phyloP scores from a whole-genome alignment of 2,113 vertebrate species.

The Tonatia bakeri region DNA sequence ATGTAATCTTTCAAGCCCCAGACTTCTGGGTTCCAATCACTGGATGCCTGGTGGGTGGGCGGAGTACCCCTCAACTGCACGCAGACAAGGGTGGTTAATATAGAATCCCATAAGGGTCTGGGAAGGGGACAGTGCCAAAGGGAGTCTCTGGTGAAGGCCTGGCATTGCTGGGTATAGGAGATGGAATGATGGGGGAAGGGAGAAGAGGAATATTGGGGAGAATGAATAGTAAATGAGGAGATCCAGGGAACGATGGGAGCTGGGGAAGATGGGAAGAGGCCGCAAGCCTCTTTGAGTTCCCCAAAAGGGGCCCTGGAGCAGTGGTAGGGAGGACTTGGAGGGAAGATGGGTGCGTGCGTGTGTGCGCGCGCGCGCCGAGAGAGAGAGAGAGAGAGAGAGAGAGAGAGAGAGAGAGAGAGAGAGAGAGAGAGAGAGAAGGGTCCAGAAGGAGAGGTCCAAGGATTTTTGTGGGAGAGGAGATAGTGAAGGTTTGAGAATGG shows the following conservation, averaged over 20 bases:
- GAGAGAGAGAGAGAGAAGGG: too few species aligned
- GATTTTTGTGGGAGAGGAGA: neutral
- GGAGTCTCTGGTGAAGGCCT: neutral
- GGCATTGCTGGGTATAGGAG: neutral
- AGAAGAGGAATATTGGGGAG: neutral
- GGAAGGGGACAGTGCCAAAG: neutral
- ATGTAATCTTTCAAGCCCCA: slow-evolving; percentile 46
- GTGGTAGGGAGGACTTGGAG: too few species aligned
- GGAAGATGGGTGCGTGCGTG: neutral
- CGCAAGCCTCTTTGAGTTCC: neutral
- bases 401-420: too few species aligned
- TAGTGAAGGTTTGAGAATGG: neutral
- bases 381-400: too few species aligned
- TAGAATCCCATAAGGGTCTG: too few species aligned
- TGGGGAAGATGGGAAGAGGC: neutral
- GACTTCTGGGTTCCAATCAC: neutral
- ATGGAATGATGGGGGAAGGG: neutral
- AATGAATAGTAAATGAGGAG: neutral
- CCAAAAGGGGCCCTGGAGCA: neutral
- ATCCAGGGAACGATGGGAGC: neutral
- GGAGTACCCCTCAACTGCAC: neutral
- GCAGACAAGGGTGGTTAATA: neutral
- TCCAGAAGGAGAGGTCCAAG: neutral
- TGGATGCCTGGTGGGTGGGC: neutral
- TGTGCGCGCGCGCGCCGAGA: too few species aligned